Evolutionary conservation across 92 coral and sea anemone genomes (phyloP), one percentile per base, ranked within the genome.

Genomic region (Isaurus tuberculatus): DNA sequence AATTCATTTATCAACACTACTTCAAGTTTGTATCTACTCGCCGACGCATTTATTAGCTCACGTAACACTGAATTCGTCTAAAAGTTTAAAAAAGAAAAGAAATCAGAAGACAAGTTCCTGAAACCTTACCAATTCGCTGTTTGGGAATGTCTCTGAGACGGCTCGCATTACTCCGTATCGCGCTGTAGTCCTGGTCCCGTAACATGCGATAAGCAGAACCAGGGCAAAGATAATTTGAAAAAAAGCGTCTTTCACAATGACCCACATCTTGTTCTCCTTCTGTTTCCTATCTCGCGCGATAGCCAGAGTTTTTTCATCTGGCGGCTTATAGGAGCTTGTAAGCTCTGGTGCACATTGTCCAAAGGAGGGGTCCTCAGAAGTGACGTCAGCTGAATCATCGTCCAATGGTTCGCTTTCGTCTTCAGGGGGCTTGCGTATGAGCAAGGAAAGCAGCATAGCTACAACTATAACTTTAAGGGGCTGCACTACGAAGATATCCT

Each of bases 371-470:
- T 32, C 63, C 43, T 14, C 28, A 74, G 44, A 22, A 10, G 23
- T 33, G 80, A 28, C 1, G 8, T 22, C 67, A 58, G 46, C 69
- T 2, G 53, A 15, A 22, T 57, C 82, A 28, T 78, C 75, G 49
- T 85, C 82, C 30, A 91, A 79, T 11, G 84, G 86, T 40, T 88
- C 87, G 10, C 63, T 68, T 15, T 90, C 92, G 8, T 91, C 94
- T 32, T 91, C 92, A 3, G 94, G 94, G 2, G 94, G 97, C 73
- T 93, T 93, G 4, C 92, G 92, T 34, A 93, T 65, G 61, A 93
- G 37, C 32, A 91, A 37, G 15, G 97, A 86, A 20, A 93, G 75
- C 34, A 93, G 33, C 33, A 83, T 79, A 15, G 94, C 97, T 5
- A 91, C 74, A 17, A 89, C 65, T 4, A 93, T 14, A 16, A 93